Evolutionary conservation across 2,888 invertebrate species (phyloP), one percentile per base, ranked within the genome.

Genomic region (Hermaeophaga mercurialis): DNA sequence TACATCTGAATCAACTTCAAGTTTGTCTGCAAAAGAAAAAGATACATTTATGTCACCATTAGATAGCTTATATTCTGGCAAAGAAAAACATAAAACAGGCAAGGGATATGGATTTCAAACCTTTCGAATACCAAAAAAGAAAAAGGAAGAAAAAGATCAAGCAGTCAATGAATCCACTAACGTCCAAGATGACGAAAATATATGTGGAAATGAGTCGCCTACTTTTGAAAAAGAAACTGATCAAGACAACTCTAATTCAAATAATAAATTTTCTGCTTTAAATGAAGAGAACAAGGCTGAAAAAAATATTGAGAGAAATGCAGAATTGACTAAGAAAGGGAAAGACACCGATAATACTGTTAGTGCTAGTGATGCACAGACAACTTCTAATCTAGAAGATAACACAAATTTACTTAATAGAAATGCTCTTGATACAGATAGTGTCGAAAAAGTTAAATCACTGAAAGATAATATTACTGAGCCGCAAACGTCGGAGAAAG

Each of bases 121-220:
- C 15, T 84, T 82, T 57, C 80, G 80, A 65, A 84, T 84, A 55
- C 83, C 84, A 0, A 83, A 82, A 67, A 62, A 61, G 28, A 62
- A 59, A 19, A 60, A 54, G 14, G 58, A 60, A 3, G 56, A 46
- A 14, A 61, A 57, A 18, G 55, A 50, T 44, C 48, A 61, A 58
- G 52, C 5, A 19, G 47, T 44, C n/a, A 33, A 36, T 36, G 46
- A 55, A 15, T 19, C 49, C 8, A n/a, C 12, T 22, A 24, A 14
- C 2, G 39, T 41, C 8, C 39, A 18, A 5, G 36, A 41, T 12
- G 45, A 43, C 18, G 34, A 39, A 26, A 18, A 34, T 22, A 43
- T 22, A 19, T 19, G 48, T 15, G 41, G 11, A 3, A 3, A 18
- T 43, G 24, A 43, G 12, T 5, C 22, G 14, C 15, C 22, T 9